A percentile compares a stretch with the other conserved stretches of the same genome.
Evolutionary conservation across 2,888 invertebrate genomes (phyloP).

Genomic region (Lepidocyrtoides sp.): DNA sequence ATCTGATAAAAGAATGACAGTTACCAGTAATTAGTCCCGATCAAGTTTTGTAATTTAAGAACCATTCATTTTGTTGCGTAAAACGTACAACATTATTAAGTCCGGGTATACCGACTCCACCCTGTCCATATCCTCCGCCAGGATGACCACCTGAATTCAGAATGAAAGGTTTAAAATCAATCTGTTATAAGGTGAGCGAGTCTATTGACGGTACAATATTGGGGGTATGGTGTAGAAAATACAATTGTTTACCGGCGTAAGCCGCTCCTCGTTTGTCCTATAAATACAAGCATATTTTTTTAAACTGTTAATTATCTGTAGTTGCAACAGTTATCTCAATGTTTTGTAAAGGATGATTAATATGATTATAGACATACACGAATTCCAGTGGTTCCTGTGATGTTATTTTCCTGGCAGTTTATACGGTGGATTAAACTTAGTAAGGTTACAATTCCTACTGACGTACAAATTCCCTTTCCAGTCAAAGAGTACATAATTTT

Average conservation of each 20-base stretch:
- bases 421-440: too few species aligned
- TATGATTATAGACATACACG: too few species aligned
- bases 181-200: not conserved
- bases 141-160: constrained; percentile 33
- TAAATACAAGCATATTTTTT: too few species aligned
- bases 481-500: too few species aligned
- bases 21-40: not conserved
- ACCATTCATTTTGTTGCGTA: not conserved
- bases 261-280: constrained; percentile 63
- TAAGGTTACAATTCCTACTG: too few species aligned
- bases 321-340: too few species aligned
- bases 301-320: too few species aligned
- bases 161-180: not conserved
- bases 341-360: too few species aligned
- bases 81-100: constrained; percentile 48
- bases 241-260: constrained; percentile 41
- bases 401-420: too few species aligned
- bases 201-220: not conserved
- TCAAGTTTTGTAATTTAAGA: too few species aligned
- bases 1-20: not conserved
- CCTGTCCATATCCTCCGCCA: constrained; percentile 38
- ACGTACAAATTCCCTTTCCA: too few species aligned
- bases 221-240: not conserved
- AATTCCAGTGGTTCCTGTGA: too few species aligned
- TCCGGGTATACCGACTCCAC: constrained; percentile 60